Evolutionary conservation across 2,113 vertebrate genomes (phyloP), one percentile per base, ranked within the genome.

Genomic region (Leptosomus discolor): DNA sequence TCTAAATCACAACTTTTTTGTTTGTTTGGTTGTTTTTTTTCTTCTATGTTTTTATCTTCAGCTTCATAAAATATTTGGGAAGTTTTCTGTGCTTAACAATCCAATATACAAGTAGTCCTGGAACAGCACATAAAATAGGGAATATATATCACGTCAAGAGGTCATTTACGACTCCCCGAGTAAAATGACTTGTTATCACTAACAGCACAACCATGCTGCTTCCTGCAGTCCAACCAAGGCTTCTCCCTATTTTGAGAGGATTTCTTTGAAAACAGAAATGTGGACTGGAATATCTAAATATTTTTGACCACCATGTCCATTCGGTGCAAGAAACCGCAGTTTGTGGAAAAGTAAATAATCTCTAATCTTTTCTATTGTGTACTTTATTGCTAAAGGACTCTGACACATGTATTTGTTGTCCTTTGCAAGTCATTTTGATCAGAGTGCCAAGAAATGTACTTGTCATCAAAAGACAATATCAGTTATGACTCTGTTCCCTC

Each of bases 191-290:
- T 64, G 0, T 8, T 45, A 24, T 22, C 17, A 29, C 5, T 50
- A n/a, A 27, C 5, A 37, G 1, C 1, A 1, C 60, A 46, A 46
- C 17, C 2, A 1, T 18, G 7, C 8, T 37, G 32, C 5, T 16
- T 85, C 30, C 16, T 39, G n/a, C 19, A 58, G 45, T 19, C 32
- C 17, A 39, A 4, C 23, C 48, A 60, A 57, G 32, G 34, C 7
- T 50, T 32, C 60, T 67, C 22, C 6, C 4, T 26, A 3, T 5
- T 56, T 68, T 45, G 46, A 54, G 26, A 2, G 3, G 14, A 58
- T 64, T 58, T 50, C 37, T 30, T 85, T 26, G 23, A 43, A 78
- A 91, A 37, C 18, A 67, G 23, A 89, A 71, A 41, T 24, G 3
- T 2, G 6, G 4, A 34, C 16, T 56, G 57, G 16, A 57, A 74